Evolutionary conservation across 2,113 vertebrate genomes (phyloP), one percentile per base, ranked within the genome.

Genomic region (Halichoerus grypus): DNA sequence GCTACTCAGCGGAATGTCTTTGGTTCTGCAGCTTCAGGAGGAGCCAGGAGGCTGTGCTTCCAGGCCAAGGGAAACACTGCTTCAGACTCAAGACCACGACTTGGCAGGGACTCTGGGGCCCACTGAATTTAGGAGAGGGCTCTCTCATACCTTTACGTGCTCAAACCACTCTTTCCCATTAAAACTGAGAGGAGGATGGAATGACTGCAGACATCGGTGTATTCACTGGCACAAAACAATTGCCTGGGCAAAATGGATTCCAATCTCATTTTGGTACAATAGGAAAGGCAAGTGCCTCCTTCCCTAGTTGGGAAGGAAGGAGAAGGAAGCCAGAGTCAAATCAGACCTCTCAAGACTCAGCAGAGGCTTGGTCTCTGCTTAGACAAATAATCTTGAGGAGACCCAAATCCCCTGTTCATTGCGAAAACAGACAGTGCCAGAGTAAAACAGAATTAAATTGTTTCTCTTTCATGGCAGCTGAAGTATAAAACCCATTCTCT

Each of bases 31-130:
- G 94, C 97, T 59, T 98, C 76, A 12, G 86, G 98, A 98, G 97
- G 97, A 99, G 98, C 97, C 98, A 98, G 98, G 49, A 98, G 97
- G 98, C 98, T 96, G 97, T 83, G 94, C 97, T 96, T 98, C 91
- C 90, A 69, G 86, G 99, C 98, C 98, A 99, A 99, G 97, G 98
- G 98, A 99, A 99, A 99, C 98, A 99, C 93, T 85, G 97, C 95
- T 85, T 95, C 97, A 81, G 94, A 98, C 98, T 97, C 98, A 96
- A 97, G 98, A 98, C 98, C 97, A 88, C 63, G 7, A 5, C 97
- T 98, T 98, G 98, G 98, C 86, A 33, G 98, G 98, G 97, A 94
- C 97, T 82, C 85, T 80, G 96, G 96, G 97, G 92, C 96, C 97
- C 51, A 65, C 91, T 86, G 97, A 97, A 97, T 92, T 91, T 92